Evolutionary conservation across 1,140 invertebrate genomes (phyloP), one percentile per base, ranked within the genome.

Genomic region (Drosophila saltans): DNA sequence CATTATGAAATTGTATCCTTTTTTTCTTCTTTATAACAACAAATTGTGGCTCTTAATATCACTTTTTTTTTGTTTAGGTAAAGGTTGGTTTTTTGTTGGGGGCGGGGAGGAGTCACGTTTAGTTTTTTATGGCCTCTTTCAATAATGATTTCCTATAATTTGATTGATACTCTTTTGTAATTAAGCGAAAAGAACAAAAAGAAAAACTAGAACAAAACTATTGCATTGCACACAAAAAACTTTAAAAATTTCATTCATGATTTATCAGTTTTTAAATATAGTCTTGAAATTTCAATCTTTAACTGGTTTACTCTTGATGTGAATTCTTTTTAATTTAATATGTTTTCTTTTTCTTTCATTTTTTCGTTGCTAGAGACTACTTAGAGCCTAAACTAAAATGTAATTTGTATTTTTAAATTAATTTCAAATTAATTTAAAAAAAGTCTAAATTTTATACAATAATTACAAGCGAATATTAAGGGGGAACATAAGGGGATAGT

Each of bases 401-500:
- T 56, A 30, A 63, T 62, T 26, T 57, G 33, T 39, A 80, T 80
- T 85, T 36, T 90, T 85, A 78, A 90, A 90, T 90, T 90, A 90
- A 90, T 90, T 90, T 90, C 86, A 85, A 90, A 90, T 90, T 90
- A 90, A 90, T 90, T 90, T 39, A 89, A 89, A 48, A 52, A 21
- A 89, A 81, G 71, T 75, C 84, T 77, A 83, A 83, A 69, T 78
- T 80, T 59, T 78, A 71, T 83, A 82, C 75, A 86, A 77, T 80
- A 88, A 83, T 83, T 88, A 88, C 84, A 88, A 80, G 66, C 65
- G 57, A 75, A 64, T 65, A 41, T 11, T 60, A 40, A 45, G 45
- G 48, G n/a, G 11, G n/a, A 39, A 16, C 16, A 16, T 16, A 9
- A 16, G 8, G 58, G 59, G 21, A 16, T 16, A 16, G 16, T 16